A percentile compares a stretch with the other conserved stretches of the same genome.
Conservation (phyloP, 2,797 vertebrate species). For the Gorsachius magnificus region DNA sequence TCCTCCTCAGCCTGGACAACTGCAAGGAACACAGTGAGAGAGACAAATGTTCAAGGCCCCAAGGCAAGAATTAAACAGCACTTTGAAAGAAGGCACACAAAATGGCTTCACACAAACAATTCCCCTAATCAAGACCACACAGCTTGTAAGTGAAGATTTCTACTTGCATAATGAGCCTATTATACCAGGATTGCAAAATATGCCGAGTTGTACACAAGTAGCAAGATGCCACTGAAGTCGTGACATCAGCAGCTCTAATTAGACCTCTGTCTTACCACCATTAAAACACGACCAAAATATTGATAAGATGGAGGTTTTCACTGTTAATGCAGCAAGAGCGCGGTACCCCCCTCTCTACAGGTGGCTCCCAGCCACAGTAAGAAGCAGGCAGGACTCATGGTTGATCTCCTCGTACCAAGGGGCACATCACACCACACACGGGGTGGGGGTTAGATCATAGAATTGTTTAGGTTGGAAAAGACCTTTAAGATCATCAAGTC, state of each 20-base stretch:
- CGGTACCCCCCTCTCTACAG: neutral
- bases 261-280: neutral
- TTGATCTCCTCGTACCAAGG: neutral
- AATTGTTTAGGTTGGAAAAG: too few relatives aligned
- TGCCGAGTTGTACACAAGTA: accelerated
- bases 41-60: neutral
- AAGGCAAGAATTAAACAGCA: neutral
- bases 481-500: too few relatives aligned
- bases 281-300: neutral
- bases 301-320: neutral
- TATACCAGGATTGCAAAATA: neutral
- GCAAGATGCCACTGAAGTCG: neutral
- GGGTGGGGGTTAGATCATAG: too few relatives aligned
- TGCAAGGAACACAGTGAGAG: slow-evolving; percentile 64
- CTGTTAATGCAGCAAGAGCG: neutral
- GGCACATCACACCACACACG: neutral
- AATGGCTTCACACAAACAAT: neutral
- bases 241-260: slow-evolving; percentile 20
- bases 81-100: neutral
- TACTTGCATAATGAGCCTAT: neutral
- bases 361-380: neutral
- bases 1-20: slow-evolving; percentile 88
- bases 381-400: neutral
- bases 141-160: neutral
- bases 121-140: neutral